Evolutionary conservation across 2,888 invertebrate genomes (phyloP), one percentile per base, ranked within the genome.

Genomic region (Omphaloscelis lunosa): DNA sequence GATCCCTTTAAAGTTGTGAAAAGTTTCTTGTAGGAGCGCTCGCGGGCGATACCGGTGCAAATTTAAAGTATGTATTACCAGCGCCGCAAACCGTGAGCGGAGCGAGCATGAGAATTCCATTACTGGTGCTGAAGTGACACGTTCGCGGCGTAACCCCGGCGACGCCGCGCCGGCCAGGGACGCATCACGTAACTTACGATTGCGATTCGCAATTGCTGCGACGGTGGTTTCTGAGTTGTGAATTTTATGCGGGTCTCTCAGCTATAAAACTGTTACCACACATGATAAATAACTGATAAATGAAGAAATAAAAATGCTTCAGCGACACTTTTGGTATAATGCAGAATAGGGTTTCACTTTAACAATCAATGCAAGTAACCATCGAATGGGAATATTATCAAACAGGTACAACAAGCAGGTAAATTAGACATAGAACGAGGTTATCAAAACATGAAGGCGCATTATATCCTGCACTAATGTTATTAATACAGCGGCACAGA

Each of bases 41-140:
- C 91, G 93, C 92, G 94, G 94, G 93, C 91, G 92, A 93, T 94
- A 93, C 95, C 94, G 95, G 95, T 95, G 95, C 94, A 95, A 95
- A 96, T 95, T 95, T 95, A 93, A 96, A 96, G 95, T 95, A 93
- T 95, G 95, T 96, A 95, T 95, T 94, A 94, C 93, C 93, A 94
- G 91, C 91, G 91, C 94, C 93, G 92, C 95, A 95, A 92, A 93
- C 93, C 94, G 93, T 93, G 93, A 93, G 92, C 91, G 93, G 84
- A 88, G 92, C 91, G 94, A 96, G 96, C 96, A 96, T 93, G 96
- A 94, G 95, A 96, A 95, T 94, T 95, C 96, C 96, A 96, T 96
- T 96, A 96, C 94, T 93, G 95, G 89, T 92, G 91, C 92, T 92
- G 91, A 91, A 93, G 93, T 93, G 94, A 95, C 93, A 93, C 92